Base-by-base conservation (phyloP, 2,797 vertebrate genomes). In the Propithecus deckenii region DNA sequence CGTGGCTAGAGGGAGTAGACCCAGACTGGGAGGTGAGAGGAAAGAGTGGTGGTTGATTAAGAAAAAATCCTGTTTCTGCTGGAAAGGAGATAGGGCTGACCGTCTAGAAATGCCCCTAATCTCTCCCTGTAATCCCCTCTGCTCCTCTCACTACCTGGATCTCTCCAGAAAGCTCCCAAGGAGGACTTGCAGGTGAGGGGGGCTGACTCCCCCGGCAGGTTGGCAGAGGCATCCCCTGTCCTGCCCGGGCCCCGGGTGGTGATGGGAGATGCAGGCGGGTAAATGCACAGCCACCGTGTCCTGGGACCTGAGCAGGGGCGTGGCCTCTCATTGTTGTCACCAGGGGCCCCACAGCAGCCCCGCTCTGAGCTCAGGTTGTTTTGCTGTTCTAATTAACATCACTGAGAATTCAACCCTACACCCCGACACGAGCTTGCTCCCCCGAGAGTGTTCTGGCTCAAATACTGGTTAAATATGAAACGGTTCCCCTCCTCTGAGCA, bases 381-480 rank as follows among this genome's bases (percentile, higher is more conserved):
- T 97, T 97, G 94, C 91, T 95, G 76, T 97, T 97, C 96, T 98
- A 98, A 98, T 98, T 98, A 98, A 97, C 79, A 88, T 96, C 78
- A 43, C 96, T 78, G 98, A 98, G 98, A 98, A 98, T 98, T 96
- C 98, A 98, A 98, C 98, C 89, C 95, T 93, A 94, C 97, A 97
- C 94, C 72, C 98, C 92, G 67, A 97, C 96, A 96, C 71, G 92
- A 69, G 72, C 95, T 67, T 0, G 38, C 92, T 97, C 98, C 97
- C 98, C 89, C 30, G 98, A 98, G 98, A 98, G 72, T 80, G 12
- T 98, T 97, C 90, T 55, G 35, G 96, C 97, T 96, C 92, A 89
- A 96, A 97, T 90, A 48, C 95, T 96, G 95, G 97, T 98, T 98
- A 98, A 98, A 98, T 97, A 98, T 97, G 97, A 98, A 98, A 96